Evolutionary conservation across 2,888 invertebrate genomes (phyloP).

Genomic region (Mechanitis mazaeus): DNA sequence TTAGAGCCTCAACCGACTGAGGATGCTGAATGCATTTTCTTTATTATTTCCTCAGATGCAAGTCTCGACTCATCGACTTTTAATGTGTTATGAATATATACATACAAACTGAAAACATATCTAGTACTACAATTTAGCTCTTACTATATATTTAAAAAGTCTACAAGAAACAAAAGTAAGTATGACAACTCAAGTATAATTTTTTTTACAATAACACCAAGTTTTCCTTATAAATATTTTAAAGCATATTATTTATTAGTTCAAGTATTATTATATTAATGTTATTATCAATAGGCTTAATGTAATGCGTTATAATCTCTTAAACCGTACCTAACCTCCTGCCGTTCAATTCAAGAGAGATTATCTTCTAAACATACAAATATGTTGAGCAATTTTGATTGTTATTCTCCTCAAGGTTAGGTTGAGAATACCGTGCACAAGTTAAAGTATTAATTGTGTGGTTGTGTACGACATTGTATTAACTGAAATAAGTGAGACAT

Average conservation of each 20-base stretch:
- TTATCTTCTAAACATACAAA: background rate
- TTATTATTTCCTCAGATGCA: constrained; percentile 40
- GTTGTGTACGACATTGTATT: constrained; percentile 20
- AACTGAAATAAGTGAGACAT: constrained; percentile 35
- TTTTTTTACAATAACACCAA: no score
- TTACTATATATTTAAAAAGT: no score
- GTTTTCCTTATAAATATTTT: constrained; percentile 9
- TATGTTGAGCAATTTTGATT: constrained; percentile 3
- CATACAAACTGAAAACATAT: no score
- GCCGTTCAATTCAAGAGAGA: constrained; percentile 21
- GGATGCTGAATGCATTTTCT: constrained; percentile 49
- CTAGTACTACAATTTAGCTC: no score
- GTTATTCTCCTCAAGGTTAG: background rate
- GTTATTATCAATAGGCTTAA: constrained; percentile 20
- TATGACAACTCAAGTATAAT: no score
- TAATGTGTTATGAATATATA: constrained; percentile 10
- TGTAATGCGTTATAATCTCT: constrained; percentile 28
- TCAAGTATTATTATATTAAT: constrained; percentile 17
- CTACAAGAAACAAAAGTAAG: no score
- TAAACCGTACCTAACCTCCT: constrained; percentile 27
- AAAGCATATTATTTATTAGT: background rate
- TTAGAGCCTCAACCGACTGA: constrained; percentile 35
- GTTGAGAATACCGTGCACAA: constrained; percentile 1
- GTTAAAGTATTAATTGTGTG: background rate
- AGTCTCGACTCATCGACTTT: constrained; percentile 25